These are phyloP conservation scores for Sceloporus tristichus DNA, from an alignment of 2,113 vertebrate species.

Conservation along the genomic window DNA sequence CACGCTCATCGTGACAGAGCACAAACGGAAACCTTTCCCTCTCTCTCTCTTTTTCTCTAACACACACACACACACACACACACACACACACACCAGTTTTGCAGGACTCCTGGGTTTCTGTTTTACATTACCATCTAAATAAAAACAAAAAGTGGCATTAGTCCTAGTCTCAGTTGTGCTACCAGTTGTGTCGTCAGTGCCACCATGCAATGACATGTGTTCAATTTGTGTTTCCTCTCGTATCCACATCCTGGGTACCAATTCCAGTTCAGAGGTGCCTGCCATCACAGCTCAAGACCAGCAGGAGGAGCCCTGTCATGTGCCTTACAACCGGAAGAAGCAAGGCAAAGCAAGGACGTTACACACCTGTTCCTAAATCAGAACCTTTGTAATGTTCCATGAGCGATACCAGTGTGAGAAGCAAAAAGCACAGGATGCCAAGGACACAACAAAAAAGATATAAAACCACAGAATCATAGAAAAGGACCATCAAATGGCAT, in stretches of 20 bases:
- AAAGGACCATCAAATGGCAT: neutral
- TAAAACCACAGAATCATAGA: too few species aligned
- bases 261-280: neutral
- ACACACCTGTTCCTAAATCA: too few species aligned
- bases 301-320: neutral
- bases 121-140: neutral
- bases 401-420: too few species aligned
- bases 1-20: neutral
- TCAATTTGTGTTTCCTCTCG: too few species aligned
- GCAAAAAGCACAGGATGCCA: too few species aligned
- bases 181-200: neutral
- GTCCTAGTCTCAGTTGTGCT: neutral
- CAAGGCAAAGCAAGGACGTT: neutral
- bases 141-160: neutral
- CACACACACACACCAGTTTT: too few species aligned
- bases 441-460: too few species aligned
- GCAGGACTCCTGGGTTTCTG: neutral
- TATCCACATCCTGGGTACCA: too few species aligned
- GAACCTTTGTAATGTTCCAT: too few species aligned
- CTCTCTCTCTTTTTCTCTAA: neutral
- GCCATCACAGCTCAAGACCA: neutral
- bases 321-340: neutral
- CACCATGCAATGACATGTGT: neutral
- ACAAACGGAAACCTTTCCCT: neutral
- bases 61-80: too few species aligned